Evolutionary conservation across 2,797 vertebrate genomes (phyloP), one percentile per base, ranked within the genome.

Genomic region (Amblyraja radiata): DNA sequence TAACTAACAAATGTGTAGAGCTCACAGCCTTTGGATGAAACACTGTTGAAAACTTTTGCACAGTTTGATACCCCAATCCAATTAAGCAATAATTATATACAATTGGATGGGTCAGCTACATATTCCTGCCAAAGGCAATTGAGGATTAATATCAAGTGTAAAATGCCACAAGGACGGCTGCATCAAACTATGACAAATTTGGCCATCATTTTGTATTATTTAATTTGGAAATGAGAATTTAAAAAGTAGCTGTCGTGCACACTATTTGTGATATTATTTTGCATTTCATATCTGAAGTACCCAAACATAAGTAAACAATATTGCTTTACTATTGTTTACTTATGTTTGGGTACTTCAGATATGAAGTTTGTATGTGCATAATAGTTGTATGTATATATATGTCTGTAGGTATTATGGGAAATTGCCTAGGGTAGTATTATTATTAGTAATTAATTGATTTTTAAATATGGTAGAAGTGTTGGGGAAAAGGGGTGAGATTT

Each of bases 71-170:
- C 71, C 71, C 90, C 90, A 76, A 92, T 92, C 71, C 25, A 92
- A 92, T 92, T 92, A 92, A 92, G 90, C 71, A 92, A 92, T 92
- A 92, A 92, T 76, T 92, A 92, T 92, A 92, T 92, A 76, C 90
- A 73, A 73, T 92, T 92, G 90, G 68, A 92, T 92, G 90, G 90
- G 90, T 92, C 90, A 92, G 14, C 90, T 76, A 73, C 90, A 92
- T 74, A 54, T 76, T 74, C 9, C 71, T 74, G 90, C 90, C 90
- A 92, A 54, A 46, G 90, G 90, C 90, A 92, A 92, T 28, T 74
- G 90, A 58, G 71, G 46, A 92, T 54, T 74, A 76, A 92, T 76
- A 76, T 76, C 90, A 46, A 71, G 76, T 92, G 71, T 92, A 54
- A 73, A 92, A 74, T 92, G 90, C 23, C 90, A 92, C 90, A 74